Conservation (phyloP, 2,113 vertebrate genomes). For the Prochilodus magdalenae region DNA sequence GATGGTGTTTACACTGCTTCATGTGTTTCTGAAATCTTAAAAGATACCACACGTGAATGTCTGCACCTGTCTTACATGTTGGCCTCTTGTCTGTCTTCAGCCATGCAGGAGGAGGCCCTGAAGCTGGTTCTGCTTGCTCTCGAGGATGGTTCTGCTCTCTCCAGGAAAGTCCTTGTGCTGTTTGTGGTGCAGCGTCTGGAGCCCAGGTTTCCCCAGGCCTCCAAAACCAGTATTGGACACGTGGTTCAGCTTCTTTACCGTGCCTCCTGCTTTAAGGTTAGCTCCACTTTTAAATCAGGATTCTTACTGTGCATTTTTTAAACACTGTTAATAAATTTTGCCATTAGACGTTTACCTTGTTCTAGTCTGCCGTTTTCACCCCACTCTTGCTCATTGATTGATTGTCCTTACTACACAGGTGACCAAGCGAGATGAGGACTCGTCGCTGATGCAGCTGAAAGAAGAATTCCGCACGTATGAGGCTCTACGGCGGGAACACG, state of each 20-base stretch:
- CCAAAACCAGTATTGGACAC: constrained; percentile 98
- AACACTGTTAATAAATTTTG: too few species aligned
- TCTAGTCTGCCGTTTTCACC: too few species aligned
- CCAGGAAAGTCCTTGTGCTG: constrained; percentile 95
- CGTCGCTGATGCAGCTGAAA: constrained; percentile 97
- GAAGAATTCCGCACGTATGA: constrained; percentile 97
- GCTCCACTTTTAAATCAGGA: not conserved
- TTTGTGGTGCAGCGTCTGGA: constrained; percentile 98
- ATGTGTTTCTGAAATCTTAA: too few species aligned
- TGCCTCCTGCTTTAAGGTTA: constrained; percentile 97
- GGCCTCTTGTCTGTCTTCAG: constrained; percentile 65
- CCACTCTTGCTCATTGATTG: not conserved
- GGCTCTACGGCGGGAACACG: constrained; percentile 93
- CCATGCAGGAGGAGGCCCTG: constrained; percentile 98
- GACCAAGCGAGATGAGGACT: constrained; percentile 97
- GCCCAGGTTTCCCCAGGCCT: constrained; percentile 96
- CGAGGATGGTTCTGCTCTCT: constrained; percentile 95
- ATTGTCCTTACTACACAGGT: constrained; percentile 75
- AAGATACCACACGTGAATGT: too few species aligned
- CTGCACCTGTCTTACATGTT: not conserved
- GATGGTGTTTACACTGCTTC: too few species aligned
- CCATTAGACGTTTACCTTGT: too few species aligned
- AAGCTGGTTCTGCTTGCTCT: constrained; percentile 95
- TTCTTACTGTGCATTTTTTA: too few species aligned
- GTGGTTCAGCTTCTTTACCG: constrained; percentile 98